phyloP scores from a whole-genome alignment of 2,113 vertebrate species.

The Vulpes lagopus region DNA sequence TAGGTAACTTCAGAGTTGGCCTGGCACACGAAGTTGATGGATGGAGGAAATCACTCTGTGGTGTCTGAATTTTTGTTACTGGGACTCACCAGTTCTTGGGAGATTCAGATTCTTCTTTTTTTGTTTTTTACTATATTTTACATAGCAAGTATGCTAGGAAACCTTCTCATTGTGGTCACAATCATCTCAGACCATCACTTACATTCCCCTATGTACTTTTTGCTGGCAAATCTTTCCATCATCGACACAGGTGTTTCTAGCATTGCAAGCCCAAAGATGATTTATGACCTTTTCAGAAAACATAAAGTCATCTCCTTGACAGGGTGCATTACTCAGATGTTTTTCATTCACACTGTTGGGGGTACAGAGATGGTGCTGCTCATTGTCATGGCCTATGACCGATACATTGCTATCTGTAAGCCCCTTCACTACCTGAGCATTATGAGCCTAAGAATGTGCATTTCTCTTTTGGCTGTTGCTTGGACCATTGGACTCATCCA shows the following conservation, averaged over 20 bases:
- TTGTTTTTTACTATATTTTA: constrained; percentile 73
- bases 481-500: constrained; percentile 69
- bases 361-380: constrained; percentile 75
- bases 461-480: constrained; percentile 24
- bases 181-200: constrained; percentile 69
- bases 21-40: constrained; percentile 31
- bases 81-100: constrained; percentile 73
- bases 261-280: constrained; percentile 74
- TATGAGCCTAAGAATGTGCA: constrained; percentile 60
- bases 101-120: constrained; percentile 74
- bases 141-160: constrained; percentile 67
- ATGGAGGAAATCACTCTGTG: constrained; percentile 48
- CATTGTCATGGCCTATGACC: constrained; percentile 66
- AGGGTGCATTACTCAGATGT: constrained; percentile 70
- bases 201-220: constrained; percentile 73
- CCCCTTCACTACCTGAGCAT: constrained; percentile 64
- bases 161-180: constrained; percentile 71
- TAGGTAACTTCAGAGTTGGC: background rate
- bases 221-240: constrained; percentile 78
- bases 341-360: constrained; percentile 73
- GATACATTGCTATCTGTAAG: constrained; percentile 69
- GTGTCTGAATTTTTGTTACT: constrained; percentile 73
- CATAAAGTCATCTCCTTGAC: constrained; percentile 69
- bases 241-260: constrained; percentile 71
- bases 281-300: constrained; percentile 73